phyloP scores from a whole-genome alignment of 2,888 invertebrate genomes.

The Callyntrura guangdongensis region DNA sequence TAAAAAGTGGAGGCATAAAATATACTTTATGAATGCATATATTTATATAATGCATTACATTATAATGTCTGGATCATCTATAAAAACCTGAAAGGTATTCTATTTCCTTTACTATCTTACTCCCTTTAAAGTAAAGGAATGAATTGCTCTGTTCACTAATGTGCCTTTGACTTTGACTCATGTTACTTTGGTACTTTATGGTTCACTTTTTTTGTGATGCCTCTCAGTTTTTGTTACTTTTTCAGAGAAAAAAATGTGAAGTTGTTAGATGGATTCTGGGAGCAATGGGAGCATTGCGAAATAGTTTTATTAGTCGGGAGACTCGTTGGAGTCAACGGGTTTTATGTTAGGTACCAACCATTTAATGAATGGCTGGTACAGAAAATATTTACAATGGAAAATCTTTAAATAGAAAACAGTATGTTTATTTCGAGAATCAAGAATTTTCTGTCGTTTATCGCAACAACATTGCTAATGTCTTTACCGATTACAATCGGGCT shows the following conservation, averaged over 20 bases:
- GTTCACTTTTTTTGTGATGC: neutral
- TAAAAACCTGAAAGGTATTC: neutral
- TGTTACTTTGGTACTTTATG: constrained; percentile 22
- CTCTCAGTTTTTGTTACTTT: neutral
- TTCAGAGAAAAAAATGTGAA: neutral
- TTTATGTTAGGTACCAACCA: no score
- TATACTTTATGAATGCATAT: neutral
- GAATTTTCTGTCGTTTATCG: no score
- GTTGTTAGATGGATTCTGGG: neutral
- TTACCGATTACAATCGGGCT: no score
- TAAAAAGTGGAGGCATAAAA: no score
- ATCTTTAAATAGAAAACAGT: no score
- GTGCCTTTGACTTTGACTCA: constrained; percentile 8
- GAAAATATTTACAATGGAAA: no score
- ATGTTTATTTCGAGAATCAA: no score
- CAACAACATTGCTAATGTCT: no score
- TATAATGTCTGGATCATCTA: neutral
- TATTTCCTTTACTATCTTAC: neutral
- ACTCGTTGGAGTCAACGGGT: no score
- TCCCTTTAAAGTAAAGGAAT: neutral
- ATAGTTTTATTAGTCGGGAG: neutral
- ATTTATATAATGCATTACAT: neutral
- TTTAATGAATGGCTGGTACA: no score
- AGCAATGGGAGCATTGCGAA: constrained; percentile 9
- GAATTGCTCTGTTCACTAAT: constrained; percentile 6